These are phyloP conservation scores for Holothuria leucospilota DNA, from an alignment of 53 echinoderm and acorn worm genomes.

Conservation along the genomic window DNA sequence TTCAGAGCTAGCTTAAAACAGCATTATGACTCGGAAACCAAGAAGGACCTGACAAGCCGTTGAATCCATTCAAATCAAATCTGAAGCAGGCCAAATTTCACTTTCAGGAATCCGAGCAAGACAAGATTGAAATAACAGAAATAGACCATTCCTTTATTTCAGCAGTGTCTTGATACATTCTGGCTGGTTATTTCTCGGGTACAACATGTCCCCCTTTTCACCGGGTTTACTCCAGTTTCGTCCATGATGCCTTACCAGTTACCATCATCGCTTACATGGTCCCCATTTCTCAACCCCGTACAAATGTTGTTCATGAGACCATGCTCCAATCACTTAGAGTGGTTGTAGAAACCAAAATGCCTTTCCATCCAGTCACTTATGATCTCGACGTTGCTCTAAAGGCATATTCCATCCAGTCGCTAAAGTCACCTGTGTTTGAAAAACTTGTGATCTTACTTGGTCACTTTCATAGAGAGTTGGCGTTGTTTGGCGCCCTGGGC, in stretches of 20 bases:
- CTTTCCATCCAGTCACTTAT: constrained; percentile 33
- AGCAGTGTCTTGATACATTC: background rate
- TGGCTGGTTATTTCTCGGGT: constrained; percentile 27
- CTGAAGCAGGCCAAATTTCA: constrained; percentile 39
- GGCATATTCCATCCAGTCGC: constrained; percentile 49
- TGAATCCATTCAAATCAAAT: constrained; percentile 22
- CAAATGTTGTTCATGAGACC: constrained; percentile 72
- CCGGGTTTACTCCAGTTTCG: constrained; percentile 39
- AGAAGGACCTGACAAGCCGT: constrained; percentile 23
- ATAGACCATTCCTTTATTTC: background rate
- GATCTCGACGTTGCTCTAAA: constrained; percentile 48
- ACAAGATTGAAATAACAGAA: background rate
- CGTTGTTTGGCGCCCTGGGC: constrained; percentile 40
- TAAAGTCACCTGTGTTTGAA: constrained; percentile 41
- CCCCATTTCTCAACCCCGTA: constrained; percentile 53
- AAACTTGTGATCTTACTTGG: constrained; percentile 44
- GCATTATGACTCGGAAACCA: background rate
- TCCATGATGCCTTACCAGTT: constrained; percentile 37
- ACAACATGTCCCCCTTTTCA: constrained; percentile 33
- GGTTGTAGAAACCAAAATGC: constrained; percentile 18
- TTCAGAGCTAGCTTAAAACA: background rate
- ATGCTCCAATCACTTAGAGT: constrained; percentile 54
- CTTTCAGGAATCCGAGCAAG: background rate
- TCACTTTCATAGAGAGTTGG: constrained; percentile 55
- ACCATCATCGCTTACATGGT: constrained; percentile 57